Evolutionary conservation across 2,888 invertebrate genomes (phyloP), one percentile per base, ranked within the genome.

Genomic region (Melinaea marsaeus): DNA sequence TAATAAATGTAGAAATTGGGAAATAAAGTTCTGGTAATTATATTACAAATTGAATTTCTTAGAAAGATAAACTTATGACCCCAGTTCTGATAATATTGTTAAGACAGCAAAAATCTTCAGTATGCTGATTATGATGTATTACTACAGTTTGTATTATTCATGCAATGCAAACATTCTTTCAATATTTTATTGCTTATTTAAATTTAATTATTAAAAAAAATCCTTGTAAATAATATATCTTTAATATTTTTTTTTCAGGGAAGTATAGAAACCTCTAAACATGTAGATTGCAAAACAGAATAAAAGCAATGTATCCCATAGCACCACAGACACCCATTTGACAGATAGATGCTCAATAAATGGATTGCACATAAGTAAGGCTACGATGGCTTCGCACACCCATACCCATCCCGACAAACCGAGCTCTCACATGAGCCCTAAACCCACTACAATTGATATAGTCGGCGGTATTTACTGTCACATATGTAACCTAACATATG

Each of bases 391-490:
- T 76, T 80, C 83, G 69, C 71, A 69, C 68, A 69, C 69, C 65
- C 68, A 61, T 69, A 63, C 65, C 66, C 62, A 71, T 59, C 66
- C 63, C 42, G 61, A 69, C 56, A 69, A 48, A 60, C 60, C 62
- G 61, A 72, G 70, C 64, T 66, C 62, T 70, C 69, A 65, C 57
- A 62, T 65, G 58, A 54, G 65, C 66, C 72, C 73, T 61, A 88
- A 86, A 74, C 81, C 75, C 67, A 89, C 88, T 61, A 80, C 88
- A 67, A 83, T 90, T 60, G 86, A 88, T 68, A 73, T 81, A 71
- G 78, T 87, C 45, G 90, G 92, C 75, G 93, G 93, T 55, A 92
- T 93, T 48, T 87, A 85, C 73, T 93, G 93, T 79, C 89, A 90
- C 74, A 86, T 91, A 77, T 93, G 93, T 75, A 84, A 88, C 67